Conservation (phyloP, 2,888 invertebrate genomes). For the Ypsolopha scabrella region DNA sequence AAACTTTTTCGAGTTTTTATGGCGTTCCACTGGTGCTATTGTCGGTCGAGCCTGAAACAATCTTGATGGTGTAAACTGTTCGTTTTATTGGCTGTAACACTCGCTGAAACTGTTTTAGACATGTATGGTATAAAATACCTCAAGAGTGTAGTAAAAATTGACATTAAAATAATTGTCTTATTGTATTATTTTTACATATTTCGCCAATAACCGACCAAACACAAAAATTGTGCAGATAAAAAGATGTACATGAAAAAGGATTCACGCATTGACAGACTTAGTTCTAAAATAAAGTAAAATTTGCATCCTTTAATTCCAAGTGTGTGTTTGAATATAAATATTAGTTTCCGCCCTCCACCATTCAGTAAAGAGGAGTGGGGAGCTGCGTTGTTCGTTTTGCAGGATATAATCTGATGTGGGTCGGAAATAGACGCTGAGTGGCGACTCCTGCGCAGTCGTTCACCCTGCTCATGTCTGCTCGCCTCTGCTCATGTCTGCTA, state of each 20-base stretch:
- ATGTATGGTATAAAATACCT: not conserved
- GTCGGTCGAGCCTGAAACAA: constrained; percentile 9
- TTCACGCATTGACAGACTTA: no score
- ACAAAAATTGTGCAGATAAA: no score
- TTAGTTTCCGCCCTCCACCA: not conserved
- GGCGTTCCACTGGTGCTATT: constrained; percentile 22
- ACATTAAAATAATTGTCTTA: no score
- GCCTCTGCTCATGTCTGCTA: not conserved
- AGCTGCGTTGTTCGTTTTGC: constrained; percentile 25
- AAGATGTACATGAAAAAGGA: no score
- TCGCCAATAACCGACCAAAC: no score
- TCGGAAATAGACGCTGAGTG: constrained; percentile 28
- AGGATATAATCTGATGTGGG: constrained; percentile 28
- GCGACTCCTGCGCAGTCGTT: constrained; percentile 24
- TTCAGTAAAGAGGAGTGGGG: constrained; percentile 2
- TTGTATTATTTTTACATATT: no score
- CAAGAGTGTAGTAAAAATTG: no score
- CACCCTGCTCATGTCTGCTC: constrained; percentile 23
- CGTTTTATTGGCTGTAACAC: not conserved
- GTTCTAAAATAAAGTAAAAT: not conserved
- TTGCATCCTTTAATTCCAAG: no score
- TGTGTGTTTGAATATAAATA: not conserved
- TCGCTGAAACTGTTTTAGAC: not conserved
- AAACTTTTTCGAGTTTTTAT: constrained; percentile 34
- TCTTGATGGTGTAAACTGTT: not conserved